Base-by-base conservation (phyloP, 2,113 vertebrate genomes). In the Nycticebus coucang region DNA sequence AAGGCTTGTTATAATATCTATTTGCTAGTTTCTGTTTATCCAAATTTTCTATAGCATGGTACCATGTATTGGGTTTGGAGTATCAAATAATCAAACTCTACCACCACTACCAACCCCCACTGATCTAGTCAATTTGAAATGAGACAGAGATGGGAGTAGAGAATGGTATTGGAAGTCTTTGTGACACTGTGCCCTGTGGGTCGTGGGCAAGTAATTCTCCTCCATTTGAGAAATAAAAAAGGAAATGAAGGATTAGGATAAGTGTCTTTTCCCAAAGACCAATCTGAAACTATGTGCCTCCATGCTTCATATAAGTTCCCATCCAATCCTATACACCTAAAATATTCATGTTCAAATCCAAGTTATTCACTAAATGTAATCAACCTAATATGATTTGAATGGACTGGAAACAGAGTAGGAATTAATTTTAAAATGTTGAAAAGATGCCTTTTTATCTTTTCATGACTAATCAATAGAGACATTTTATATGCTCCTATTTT, bases 381-480 rank as follows among this genome's bases (percentile, higher is more conserved):
- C 62, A 69, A 64, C 10, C 41, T 87, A 92, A 74, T 59, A n/a
- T 86, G 53, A 79, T 66, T 71, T 93, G 33, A 92, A 2, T n/a
- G 22, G 59, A 57, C 66, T 87, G 5, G 30, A 95, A 77, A 87
- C 4, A 81, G 59, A 12, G 12, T 8, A 88, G 19, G n/a, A 94
- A 88, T 90, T 96, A 75, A 92, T 91, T 95, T 78, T 93, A 64
- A 92, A 91, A 91, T 92, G 28, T 94, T 94, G 69, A 88, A 89
- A 84, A 74, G 35, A 37, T 66, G 35, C 57, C 18, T 55, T 19
- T 55, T 89, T 84, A 91, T 96, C 80, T 95, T 97, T 95, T 60
- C 71, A 87, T 84, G 59, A 93, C 18, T 71, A 77, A 97, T 95
- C 92, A 94, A 91, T 96, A 86, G 37, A 91, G 79, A 68, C 26